These are phyloP conservation scores for Poecile atricapillus DNA, from an alignment of 2,113 vertebrate genomes.

Conservation along the genomic window DNA sequence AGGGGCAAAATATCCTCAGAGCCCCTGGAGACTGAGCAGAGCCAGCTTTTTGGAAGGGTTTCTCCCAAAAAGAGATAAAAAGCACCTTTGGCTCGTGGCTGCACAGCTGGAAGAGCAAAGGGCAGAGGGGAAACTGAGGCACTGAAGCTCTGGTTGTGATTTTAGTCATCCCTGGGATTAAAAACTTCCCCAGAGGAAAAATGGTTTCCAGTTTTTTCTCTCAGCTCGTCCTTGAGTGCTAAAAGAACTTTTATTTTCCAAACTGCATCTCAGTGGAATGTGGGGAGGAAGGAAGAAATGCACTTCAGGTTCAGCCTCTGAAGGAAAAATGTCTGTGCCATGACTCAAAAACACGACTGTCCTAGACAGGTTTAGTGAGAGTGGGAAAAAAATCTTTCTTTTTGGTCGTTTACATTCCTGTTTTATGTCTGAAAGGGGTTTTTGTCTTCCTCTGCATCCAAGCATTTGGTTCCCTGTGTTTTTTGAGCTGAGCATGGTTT, in stretches of 20 bases:
- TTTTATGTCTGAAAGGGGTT: neutral
- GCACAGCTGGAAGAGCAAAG: neutral
- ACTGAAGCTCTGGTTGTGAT: neutral
- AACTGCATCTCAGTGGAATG: neutral
- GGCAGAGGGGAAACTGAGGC: neutral
- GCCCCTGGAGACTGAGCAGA: neutral
- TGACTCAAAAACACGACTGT: neutral
- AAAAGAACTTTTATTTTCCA: neutral
- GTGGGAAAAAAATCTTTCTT: neutral
- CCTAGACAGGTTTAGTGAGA: neutral
- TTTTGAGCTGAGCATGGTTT: neutral
- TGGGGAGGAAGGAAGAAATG: neutral
- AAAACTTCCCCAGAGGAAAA: neutral
- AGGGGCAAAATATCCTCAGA: fast-evolving
- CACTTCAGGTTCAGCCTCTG: neutral
- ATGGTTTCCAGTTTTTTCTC: neutral
- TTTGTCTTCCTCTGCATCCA: neutral
- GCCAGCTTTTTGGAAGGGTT: neutral
- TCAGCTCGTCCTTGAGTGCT: neutral
- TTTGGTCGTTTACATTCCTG: neutral
- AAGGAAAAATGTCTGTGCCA: neutral
- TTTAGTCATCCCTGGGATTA: neutral
- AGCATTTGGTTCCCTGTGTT: neutral
- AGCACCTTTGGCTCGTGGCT: neutral
- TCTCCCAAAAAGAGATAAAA: neutral